A percentile compares a stretch with the other conserved stretches of the same genome.
Conservation (phyloP, 2,797 vertebrate genomes). For the Semaprochilodus insignis region DNA sequence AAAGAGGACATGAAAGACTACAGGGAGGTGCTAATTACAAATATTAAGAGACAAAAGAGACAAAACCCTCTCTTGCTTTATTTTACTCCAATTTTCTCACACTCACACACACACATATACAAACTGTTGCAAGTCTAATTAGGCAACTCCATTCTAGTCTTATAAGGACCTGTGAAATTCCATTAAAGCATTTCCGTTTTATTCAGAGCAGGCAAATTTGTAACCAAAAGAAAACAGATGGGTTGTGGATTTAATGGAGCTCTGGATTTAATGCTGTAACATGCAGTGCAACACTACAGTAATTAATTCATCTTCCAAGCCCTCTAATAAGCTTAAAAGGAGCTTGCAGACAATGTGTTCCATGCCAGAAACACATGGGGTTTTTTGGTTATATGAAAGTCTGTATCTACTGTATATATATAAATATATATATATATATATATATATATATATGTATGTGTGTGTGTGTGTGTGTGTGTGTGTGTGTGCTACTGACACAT, state of each 20-base stretch:
- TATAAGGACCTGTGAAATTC: not conserved
- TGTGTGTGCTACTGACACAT: not conserved
- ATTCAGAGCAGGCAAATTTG: not conserved
- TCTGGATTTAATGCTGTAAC: conserved; percentile 26
- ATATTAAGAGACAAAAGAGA: no score
- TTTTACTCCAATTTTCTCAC: no score
- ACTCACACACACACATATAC: no score
- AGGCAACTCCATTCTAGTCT: not conserved
- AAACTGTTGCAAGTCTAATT: no score
- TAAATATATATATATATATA: no score
- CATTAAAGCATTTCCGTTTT: not conserved
- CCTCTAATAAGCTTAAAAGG: conserved; percentile 22
- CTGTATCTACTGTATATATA: no score
- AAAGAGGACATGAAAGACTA: no score
- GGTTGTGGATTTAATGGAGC: not conserved
- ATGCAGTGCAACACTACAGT: conserved; percentile 13
- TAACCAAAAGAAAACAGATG: not conserved
- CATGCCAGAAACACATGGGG: not conserved
- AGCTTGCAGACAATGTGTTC: conserved; percentile 4
- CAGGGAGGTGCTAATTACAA: no score
- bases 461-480: no score
- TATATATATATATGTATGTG: no score
- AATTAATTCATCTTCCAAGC: conserved; percentile 35
- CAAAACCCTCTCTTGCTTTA: no score
- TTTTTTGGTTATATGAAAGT: not conserved